A percentile compares a stretch with the other conserved stretches of the same genome.
Conservation (phyloP, 2,888 invertebrate species). For the Phyllotreta cruciferae region DNA sequence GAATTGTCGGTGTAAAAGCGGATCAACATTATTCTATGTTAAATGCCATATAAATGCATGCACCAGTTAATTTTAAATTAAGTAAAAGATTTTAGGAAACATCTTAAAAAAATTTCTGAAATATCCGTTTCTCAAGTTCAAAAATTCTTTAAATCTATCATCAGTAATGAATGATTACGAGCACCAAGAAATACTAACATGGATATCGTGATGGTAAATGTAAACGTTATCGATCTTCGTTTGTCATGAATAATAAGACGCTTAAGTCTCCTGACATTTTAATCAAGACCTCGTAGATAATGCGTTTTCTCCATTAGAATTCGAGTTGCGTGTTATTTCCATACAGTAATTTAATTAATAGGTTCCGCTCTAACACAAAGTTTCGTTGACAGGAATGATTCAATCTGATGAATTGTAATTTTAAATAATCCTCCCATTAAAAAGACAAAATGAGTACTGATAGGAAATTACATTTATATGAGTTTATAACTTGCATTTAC, state of each 20-base stretch:
- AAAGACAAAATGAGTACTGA: no score
- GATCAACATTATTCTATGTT: no score
- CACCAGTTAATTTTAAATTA: no score
- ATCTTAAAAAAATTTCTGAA: no score
- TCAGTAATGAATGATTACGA: constrained; percentile 10
- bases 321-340: constrained; percentile 36
- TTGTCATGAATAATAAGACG: constrained; percentile 39
- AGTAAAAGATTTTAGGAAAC: no score
- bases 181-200: constrained; percentile 11
- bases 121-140: no score
- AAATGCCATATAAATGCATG: no score
- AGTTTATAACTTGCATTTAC: no score
- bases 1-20: no score
- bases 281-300: constrained; percentile 41
- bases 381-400: constrained; percentile 36
- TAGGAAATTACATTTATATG: no score
- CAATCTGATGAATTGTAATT: constrained; percentile 25
- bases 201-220: constrained; percentile 17
- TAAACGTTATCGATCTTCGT: constrained; percentile 30
- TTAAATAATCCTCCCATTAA: no score
- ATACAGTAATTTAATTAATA: constrained; percentile 45
- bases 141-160: no score
- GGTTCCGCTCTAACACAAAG: constrained; percentile 37
- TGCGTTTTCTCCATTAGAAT: constrained; percentile 41
- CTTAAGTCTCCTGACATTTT: constrained; percentile 39